These are phyloP conservation scores for Microctonus brassicae DNA, from an alignment of 2,888 invertebrate species.

Conservation along the genomic window DNA sequence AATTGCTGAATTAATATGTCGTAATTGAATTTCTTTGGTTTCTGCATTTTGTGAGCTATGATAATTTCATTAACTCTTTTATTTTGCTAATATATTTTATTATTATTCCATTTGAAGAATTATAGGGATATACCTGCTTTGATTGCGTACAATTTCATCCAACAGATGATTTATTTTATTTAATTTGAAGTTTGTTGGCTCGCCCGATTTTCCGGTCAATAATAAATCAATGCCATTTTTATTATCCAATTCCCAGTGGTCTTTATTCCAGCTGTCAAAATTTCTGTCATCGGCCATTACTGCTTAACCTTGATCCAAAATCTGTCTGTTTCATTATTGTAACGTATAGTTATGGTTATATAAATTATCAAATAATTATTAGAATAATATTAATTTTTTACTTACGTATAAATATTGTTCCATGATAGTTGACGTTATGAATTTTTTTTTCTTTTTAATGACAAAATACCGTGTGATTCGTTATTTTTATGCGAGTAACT, in stretches of 20 bases:
- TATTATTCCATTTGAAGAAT: neutral
- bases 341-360: neutral
- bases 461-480: neutral
- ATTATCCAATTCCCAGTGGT: conserved; percentile 36
- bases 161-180: conserved; percentile 7
- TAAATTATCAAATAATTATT: neutral
- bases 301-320: conserved; percentile 46
- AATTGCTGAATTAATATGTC: conserved; percentile 76
- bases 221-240: conserved; percentile 9
- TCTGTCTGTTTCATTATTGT: conserved; percentile 38
- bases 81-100: neutral
- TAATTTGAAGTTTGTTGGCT: neutral
- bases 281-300: conserved; percentile 54
- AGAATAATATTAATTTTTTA: conserved; percentile 34
- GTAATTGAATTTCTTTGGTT: conserved; percentile 45
- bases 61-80: neutral
- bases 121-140: conserved; percentile 29
- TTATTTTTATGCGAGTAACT: neutral
- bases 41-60: neutral
- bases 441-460: conserved; percentile 30
- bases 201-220: neutral
- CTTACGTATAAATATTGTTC: conserved; percentile 44
- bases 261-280: conserved; percentile 52
- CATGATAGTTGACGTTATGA: conserved; percentile 48
- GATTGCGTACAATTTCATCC: conserved; percentile 30